A percentile compares a stretch with the other conserved stretches of the same genome.
These are phyloP conservation scores for Drosophila busckii DNA, from an alignment of 1,140 invertebrate genomes.

Conservation along the genomic window DNA sequence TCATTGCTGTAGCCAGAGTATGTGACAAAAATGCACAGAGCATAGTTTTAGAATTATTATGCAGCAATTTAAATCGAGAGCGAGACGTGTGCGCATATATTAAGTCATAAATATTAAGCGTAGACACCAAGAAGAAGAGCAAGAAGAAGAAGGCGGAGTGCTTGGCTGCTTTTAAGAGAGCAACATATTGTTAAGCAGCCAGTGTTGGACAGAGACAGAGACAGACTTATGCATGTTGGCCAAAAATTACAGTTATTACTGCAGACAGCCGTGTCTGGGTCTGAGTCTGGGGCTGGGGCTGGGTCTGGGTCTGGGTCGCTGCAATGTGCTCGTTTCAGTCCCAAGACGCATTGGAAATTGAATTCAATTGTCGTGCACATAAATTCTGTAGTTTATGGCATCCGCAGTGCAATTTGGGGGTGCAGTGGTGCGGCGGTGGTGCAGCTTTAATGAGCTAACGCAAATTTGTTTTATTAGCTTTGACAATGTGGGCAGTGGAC, in stretches of 20 bases:
- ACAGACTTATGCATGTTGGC: conserved; percentile 47
- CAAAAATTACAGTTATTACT: conserved; percentile 77
- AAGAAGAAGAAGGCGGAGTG: not conserved
- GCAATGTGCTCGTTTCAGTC: not conserved
- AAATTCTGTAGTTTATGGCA: conserved; percentile 74
- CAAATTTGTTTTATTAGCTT: conserved; percentile 58
- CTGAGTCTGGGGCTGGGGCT: conserved; percentile 19
- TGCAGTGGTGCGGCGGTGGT: not conserved
- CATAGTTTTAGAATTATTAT: conserved; percentile 54
- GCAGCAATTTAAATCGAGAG: conserved; percentile 42
- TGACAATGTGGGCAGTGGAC: conserved; percentile 14
- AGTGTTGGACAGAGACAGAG: not conserved
- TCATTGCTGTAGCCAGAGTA: conserved; percentile 49
- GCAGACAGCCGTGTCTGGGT: conserved; percentile 53
- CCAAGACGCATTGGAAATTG: conserved; percentile 67
- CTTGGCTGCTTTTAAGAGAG: not conserved
- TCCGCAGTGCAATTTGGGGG: conserved; percentile 41
- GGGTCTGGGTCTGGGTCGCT: conserved; percentile 22
- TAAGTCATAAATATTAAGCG: conserved; percentile 66
- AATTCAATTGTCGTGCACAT: conserved; percentile 72
- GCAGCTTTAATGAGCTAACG: conserved; percentile 63
- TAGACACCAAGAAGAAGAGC: conserved; percentile 4
- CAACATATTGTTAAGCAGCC: conserved; percentile 27
- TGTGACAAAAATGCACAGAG: conserved; percentile 13
- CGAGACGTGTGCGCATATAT: conserved; percentile 58